phyloP scores from a whole-genome alignment of 1,140 invertebrate genomes.

The Wiebesia pumilae region DNA sequence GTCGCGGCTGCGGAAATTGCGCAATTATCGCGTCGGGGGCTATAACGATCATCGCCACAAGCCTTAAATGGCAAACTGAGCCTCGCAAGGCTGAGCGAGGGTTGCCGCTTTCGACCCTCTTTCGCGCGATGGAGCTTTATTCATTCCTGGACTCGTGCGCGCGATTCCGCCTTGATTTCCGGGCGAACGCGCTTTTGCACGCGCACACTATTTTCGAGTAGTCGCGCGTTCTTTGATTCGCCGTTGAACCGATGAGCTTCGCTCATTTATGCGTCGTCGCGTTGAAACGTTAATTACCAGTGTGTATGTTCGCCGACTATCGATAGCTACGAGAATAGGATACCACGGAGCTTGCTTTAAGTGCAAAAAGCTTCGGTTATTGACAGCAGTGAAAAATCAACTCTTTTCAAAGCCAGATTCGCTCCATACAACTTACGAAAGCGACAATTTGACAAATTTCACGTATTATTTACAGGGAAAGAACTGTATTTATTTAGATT shows the following conservation, averaged over 20 bases:
- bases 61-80: conserved; percentile 58
- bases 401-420: too few relatives aligned
- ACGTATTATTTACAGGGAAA: too few relatives aligned
- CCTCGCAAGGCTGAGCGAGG: not conserved
- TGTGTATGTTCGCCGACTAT: not conserved
- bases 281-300: not conserved
- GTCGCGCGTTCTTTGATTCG: not conserved
- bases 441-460: too few relatives aligned
- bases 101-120: conserved; percentile 1
- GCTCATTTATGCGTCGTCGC: too few relatives aligned
- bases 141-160: not conserved
- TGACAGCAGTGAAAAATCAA: too few relatives aligned
- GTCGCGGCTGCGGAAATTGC: conserved; percentile 55
- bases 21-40: conserved; percentile 61
- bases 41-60: conserved; percentile 57
- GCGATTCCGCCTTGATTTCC: not conserved
- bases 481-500: too few relatives aligned
- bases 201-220: conserved; percentile 4
- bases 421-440: too few relatives aligned
- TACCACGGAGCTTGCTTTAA: too few relatives aligned
- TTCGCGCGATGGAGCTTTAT: not conserved
- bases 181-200: not conserved
- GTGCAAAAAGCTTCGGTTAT: too few relatives aligned
- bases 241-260: not conserved
- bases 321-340: not conserved